A percentile compares a stretch with the other conserved stretches of the same genome.
These are phyloP conservation scores for Rhombomys opimus DNA, from an alignment of 2,113 vertebrate genomes.

Conservation along the genomic window DNA sequence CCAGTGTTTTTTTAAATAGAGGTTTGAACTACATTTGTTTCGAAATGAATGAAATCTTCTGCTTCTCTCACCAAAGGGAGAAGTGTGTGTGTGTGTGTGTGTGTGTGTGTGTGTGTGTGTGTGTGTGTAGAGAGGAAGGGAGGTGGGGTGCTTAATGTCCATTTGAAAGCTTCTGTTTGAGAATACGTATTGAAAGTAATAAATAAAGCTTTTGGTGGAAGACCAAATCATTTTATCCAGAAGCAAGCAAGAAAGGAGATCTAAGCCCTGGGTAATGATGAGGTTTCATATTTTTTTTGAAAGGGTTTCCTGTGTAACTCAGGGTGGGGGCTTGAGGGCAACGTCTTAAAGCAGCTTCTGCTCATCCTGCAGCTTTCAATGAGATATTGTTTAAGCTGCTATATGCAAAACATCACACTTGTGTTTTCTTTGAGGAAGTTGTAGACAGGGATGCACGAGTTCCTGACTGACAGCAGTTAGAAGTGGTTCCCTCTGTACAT, in stretches of 20 bases:
- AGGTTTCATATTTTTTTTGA: background rate
- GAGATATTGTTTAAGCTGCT: background rate
- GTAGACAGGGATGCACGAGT: background rate
- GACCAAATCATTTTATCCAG: slow-evolving; percentile 1
- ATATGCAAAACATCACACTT: too few relatives aligned
- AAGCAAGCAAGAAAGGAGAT: background rate
- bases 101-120: background rate
- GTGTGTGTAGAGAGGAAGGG: background rate
- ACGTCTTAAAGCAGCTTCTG: too few relatives aligned
- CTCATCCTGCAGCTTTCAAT: background rate
- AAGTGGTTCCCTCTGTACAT: background rate
- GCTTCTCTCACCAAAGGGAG: background rate
- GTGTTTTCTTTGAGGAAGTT: too few relatives aligned
- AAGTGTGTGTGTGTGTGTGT: background rate
- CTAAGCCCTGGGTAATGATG: background rate
- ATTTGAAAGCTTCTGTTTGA: slow-evolving; percentile 16
- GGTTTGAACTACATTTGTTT: background rate
- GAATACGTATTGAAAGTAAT: background rate
- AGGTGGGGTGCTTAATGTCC: background rate
- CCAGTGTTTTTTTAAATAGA: background rate
- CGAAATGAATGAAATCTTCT: slow-evolving; percentile 23
- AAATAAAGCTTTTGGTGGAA: background rate
- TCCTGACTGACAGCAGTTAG: background rate
- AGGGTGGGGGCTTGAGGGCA: background rate
- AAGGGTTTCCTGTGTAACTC: background rate